phyloP scores from a whole-genome alignment of 2,888 invertebrate species.

The Ichneumoninae sp. region DNA sequence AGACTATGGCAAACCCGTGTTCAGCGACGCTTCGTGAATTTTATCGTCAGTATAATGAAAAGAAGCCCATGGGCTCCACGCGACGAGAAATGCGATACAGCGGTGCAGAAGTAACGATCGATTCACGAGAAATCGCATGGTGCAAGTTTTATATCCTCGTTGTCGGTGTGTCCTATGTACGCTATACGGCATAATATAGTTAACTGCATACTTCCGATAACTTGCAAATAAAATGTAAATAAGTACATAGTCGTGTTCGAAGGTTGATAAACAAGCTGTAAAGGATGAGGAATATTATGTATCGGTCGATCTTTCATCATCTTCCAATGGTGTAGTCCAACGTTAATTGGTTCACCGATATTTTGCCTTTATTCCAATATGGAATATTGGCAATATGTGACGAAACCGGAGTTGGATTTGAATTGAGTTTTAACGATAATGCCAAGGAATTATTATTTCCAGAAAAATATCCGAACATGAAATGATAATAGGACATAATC shows the following conservation, averaged over 20 bases:
- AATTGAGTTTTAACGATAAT: too few species aligned
- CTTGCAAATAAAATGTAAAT: not conserved
- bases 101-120: slow-evolving; percentile 28
- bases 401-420: too few species aligned
- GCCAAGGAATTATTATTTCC: too few species aligned
- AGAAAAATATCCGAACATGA: too few species aligned
- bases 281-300: not conserved
- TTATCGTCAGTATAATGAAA: slow-evolving; percentile 22
- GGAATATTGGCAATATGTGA: too few species aligned
- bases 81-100: not conserved
- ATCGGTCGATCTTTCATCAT: too few species aligned
- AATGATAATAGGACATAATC: too few species aligned
- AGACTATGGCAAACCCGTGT: not conserved
- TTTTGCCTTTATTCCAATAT: too few species aligned
- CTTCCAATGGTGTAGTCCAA: too few species aligned
- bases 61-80: slow-evolving; percentile 5
- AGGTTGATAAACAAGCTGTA: not conserved
- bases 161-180: too few species aligned
- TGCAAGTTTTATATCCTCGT: slow-evolving; percentile 15
- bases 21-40: slow-evolving; percentile 43
- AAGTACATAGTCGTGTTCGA: not conserved
- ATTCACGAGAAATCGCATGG: slow-evolving; percentile 34
- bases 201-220: slow-evolving; percentile 3
- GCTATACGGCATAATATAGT: not conserved
- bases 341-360: too few species aligned